Evolutionary conservation across 1,140 invertebrate genomes (phyloP).

Genomic region (Drosophila quadrilineata): DNA sequence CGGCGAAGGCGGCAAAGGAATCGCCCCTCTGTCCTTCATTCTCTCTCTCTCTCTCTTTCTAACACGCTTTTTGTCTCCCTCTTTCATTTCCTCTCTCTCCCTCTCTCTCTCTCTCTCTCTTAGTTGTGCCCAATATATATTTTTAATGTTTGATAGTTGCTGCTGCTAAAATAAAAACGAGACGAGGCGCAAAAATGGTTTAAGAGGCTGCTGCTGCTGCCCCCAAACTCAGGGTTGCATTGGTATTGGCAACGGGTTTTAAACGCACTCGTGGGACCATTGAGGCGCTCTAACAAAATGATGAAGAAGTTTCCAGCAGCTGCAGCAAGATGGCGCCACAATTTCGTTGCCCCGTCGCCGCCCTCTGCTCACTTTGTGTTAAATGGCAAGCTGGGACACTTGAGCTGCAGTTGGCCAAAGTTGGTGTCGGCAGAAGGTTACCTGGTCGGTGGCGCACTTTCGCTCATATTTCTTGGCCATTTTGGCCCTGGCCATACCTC

Average conservation of each 20-base stretch:
- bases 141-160: slow-evolving; percentile 78
- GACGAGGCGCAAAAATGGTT: slow-evolving; percentile 55
- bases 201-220: slow-evolving; percentile 48
- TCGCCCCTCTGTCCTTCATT: too few species aligned
- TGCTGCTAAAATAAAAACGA: slow-evolving; percentile 70
- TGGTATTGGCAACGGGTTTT: slow-evolving; percentile 35
- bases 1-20: too few species aligned
- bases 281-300: slow-evolving; percentile 53
- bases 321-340: slow-evolving; percentile 2
- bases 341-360: neutral
- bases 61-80: too few species aligned
- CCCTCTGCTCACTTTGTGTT: slow-evolving; percentile 23
- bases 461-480: slow-evolving; percentile 61
- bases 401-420: slow-evolving; percentile 73
- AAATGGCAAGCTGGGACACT: slow-evolving; percentile 79
- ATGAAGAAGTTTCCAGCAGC: slow-evolving; percentile 62
- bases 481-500: slow-evolving; percentile 32
- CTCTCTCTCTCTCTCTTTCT: too few species aligned
- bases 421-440: slow-evolving; percentile 30
- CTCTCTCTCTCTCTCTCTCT: too few species aligned
- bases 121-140: slow-evolving; percentile 67
- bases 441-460: slow-evolving; percentile 18
- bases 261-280: slow-evolving; percentile 67
- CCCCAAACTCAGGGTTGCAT: neutral
- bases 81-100: too few species aligned